A percentile compares a stretch with the other conserved stretches of the same genome.
These are phyloP conservation scores for Parnassius glacialis DNA, from an alignment of 2,888 invertebrate species.

Conservation along the genomic window DNA sequence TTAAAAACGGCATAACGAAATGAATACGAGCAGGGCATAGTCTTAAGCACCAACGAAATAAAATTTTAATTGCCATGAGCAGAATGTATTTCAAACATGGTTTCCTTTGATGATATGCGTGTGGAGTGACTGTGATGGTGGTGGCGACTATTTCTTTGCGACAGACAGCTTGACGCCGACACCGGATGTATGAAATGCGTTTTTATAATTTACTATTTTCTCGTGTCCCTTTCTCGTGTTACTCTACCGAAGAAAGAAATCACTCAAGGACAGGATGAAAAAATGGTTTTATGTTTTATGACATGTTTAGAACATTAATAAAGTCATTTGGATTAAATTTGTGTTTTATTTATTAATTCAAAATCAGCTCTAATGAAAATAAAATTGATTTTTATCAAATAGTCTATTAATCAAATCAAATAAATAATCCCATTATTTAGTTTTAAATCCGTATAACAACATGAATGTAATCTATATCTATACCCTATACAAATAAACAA, in stretches of 20 bases:
- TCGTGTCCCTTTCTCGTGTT: neutral
- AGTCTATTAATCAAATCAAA: no score
- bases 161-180: constrained; percentile 64
- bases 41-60: constrained; percentile 22
- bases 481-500: no score
- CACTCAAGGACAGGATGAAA: neutral
- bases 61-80: constrained; percentile 13
- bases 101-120: constrained; percentile 39
- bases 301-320: no score
- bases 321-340: no score
- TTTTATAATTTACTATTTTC: constrained; percentile 6
- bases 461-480: no score
- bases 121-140: constrained; percentile 18
- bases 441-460: no score
- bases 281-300: neutral
- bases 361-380: no score
- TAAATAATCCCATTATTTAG: no score
- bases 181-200: constrained; percentile 46
- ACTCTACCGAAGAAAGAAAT: neutral
- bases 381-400: no score
- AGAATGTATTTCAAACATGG: constrained; percentile 10
- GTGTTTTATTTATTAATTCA: no score
- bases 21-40: constrained; percentile 2
- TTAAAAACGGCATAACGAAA: constrained; percentile 36
- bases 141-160: constrained; percentile 36